phyloP scores from a whole-genome alignment of 2,113 vertebrate genomes.

The Aldabrachelys gigantea region DNA sequence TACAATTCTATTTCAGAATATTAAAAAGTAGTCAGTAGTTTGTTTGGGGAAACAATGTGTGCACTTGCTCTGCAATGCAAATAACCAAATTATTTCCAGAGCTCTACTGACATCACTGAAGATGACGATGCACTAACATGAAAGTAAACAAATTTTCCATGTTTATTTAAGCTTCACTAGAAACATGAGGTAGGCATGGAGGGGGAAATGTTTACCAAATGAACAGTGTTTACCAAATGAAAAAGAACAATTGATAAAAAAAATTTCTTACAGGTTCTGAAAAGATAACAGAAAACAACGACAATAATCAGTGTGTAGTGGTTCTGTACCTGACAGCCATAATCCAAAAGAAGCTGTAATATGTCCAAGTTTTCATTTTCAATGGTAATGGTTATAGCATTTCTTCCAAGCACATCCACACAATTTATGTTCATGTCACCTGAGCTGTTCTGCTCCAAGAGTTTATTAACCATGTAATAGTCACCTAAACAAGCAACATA shows the following conservation, averaged over 20 bases:
- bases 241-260: not conserved
- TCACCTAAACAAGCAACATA: slow-evolving; percentile 86
- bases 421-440: slow-evolving; percentile 98
- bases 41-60: not conserved
- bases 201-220: not conserved
- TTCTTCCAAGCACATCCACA: slow-evolving; percentile 95
- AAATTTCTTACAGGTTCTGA: not conserved
- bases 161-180: not conserved
- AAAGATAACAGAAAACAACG: not conserved
- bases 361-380: slow-evolving; percentile 99
- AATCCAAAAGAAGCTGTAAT: slow-evolving; percentile 93
- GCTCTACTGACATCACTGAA: not conserved
- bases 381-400: slow-evolving; percentile 96
- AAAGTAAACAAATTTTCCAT: not conserved
- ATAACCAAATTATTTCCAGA: not conserved
- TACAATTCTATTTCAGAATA: not conserved
- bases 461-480: slow-evolving; percentile 99
- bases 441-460: slow-evolving; percentile 92
- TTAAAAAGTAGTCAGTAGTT: not conserved
- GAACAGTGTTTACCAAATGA: not conserved
- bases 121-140: not conserved
- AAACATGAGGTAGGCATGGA: not conserved
- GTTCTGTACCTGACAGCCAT: slow-evolving; percentile 93
- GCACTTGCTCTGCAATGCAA: not conserved
- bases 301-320: not conserved